Evolutionary conservation across 2,113 vertebrate genomes (phyloP).

Genomic region (Dascyllus trimaculatus): DNA sequence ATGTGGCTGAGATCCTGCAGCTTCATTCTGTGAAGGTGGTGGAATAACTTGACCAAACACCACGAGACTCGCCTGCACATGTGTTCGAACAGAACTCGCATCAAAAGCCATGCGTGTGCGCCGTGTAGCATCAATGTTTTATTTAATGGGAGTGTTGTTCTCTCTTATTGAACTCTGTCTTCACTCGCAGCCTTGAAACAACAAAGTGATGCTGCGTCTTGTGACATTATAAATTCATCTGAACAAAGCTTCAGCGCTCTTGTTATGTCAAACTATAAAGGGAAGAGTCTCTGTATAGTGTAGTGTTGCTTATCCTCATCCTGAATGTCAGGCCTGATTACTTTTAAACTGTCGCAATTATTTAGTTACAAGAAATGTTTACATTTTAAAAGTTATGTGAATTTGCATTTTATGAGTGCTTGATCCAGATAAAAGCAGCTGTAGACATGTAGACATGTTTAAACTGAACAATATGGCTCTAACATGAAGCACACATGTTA

Average conservation of each 20-base stretch:
- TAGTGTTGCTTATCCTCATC: too few relatives aligned
- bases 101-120: neutral
- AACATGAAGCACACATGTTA: too few relatives aligned
- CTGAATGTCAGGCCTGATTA: too few relatives aligned
- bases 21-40: neutral
- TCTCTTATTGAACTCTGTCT: constrained; percentile 11
- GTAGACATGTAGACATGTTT: too few relatives aligned
- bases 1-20: neutral
- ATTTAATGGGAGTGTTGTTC: neutral
- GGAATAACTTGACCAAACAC: neutral
- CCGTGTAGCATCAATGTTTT: constrained; percentile 28
- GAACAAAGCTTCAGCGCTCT: neutral
- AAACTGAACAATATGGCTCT: too few relatives aligned
- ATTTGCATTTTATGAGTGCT: too few relatives aligned
- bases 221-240: constrained; percentile 35
- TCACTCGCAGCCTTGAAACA: constrained; percentile 19
- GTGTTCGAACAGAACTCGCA: neutral
- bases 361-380: too few relatives aligned
- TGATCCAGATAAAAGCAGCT: too few relatives aligned
- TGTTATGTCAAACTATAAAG: too few relatives aligned
- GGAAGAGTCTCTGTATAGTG: too few relatives aligned
- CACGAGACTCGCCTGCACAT: neutral
- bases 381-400: too few relatives aligned
- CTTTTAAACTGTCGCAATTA: too few relatives aligned
- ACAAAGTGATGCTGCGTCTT: neutral